Percentiles rank a stretch among this genome's conserved stretches.
These are phyloP conservation scores for Omphaloscelis lunosa DNA, from an alignment of 2,888 invertebrate genomes.

Conservation along the genomic window DNA sequence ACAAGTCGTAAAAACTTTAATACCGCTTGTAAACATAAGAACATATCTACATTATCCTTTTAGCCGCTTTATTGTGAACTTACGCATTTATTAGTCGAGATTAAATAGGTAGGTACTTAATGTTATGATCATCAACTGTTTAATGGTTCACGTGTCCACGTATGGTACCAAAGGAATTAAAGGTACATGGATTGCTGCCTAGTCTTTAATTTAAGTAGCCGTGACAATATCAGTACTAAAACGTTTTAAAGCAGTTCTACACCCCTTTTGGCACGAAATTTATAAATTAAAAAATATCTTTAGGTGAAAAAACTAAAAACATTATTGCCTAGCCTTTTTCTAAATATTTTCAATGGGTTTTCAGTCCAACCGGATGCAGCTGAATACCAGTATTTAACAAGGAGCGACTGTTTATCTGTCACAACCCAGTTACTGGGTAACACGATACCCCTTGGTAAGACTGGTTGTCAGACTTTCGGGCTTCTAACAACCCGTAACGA, in stretches of 20 bases:
- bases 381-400: no score
- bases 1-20: slow-evolving; percentile 44
- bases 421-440: no score
- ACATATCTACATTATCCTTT: slow-evolving; percentile 15
- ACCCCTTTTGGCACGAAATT: neutral
- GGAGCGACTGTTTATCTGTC: no score
- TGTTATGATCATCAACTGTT: slow-evolving; percentile 4
- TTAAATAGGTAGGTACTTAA: slow-evolving; percentile 2
- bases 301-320: no score
- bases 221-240: slow-evolving; percentile 10
- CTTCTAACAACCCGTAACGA: no score
- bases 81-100: neutral
- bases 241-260: neutral
- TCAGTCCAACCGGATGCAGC: no score
- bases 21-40: slow-evolving; percentile 35
- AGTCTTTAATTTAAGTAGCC: slow-evolving; percentile 10
- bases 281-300: neutral
- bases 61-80: neutral
- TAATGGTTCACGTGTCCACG: slow-evolving; percentile 17
- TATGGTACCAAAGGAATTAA: slow-evolving; percentile 32
- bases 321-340: neutral
- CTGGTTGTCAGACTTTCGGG: no score
- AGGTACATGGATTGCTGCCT: slow-evolving; percentile 25
- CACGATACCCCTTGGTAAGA: no score
- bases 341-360: no score